phyloP scores from a whole-genome alignment of 2,113 vertebrate species.

The Myotis yumanensis region DNA sequence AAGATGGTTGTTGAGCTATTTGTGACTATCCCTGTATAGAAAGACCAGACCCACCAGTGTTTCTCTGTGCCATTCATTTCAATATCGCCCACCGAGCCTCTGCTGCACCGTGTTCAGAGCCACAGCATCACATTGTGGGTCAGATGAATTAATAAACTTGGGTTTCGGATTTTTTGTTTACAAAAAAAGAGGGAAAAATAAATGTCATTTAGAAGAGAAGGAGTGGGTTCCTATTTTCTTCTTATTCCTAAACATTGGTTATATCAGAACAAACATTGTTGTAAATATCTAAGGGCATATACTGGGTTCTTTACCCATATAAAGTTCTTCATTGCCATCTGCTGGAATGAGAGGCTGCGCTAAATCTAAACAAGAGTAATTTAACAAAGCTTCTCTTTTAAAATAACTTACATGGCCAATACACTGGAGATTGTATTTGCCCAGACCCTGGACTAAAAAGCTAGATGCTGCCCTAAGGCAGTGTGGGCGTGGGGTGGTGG shows the following conservation, averaged over 20 bases:
- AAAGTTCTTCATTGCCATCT: slow-evolving; percentile 24
- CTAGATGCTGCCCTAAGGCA: neutral
- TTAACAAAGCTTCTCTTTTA: neutral
- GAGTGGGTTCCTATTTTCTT: neutral
- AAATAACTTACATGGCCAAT: neutral
- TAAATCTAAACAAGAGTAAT: neutral
- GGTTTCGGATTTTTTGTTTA: slow-evolving; percentile 22
- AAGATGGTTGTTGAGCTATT: neutral
- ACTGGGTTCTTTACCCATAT: neutral
- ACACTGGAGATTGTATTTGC: fast-evolving
- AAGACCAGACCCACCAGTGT: neutral
- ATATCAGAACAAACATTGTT: neutral
- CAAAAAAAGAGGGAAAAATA: neutral
- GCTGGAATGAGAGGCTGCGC: neutral
- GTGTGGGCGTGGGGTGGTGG: fast-evolving
- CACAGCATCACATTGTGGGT: neutral
- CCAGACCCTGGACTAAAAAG: neutral
- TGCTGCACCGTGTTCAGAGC: neutral
- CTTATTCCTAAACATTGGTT: neutral
- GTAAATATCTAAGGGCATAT: neutral
- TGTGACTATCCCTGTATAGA: neutral
- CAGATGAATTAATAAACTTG: neutral
- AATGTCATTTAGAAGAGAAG: slow-evolving; percentile 12
- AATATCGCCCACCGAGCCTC: neutral
- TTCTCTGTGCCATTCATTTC: neutral